Percentiles rank a stretch among this genome's conserved stretches.
phyloP scores from a whole-genome alignment of 2,888 invertebrate species.

The Sesia bembeciformis region DNA sequence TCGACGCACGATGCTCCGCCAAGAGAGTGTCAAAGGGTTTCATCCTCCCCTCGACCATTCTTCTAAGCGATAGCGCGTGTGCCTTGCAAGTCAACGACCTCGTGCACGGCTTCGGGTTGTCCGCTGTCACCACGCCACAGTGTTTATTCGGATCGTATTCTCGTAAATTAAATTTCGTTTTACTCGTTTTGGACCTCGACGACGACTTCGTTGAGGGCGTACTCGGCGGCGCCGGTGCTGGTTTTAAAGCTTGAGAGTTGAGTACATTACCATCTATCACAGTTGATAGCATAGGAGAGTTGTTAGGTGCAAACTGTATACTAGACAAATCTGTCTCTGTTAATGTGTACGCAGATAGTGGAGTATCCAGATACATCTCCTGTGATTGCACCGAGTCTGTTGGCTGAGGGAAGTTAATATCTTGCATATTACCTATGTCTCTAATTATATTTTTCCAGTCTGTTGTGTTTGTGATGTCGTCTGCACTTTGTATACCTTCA shows the following conservation, averaged over 20 bases:
- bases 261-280: slow-evolving; percentile 32
- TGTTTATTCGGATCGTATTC: slow-evolving; percentile 89
- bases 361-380: slow-evolving; percentile 47
- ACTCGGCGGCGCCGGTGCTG: slow-evolving; percentile 24
- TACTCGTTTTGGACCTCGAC: slow-evolving; percentile 45
- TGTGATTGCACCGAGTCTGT: slow-evolving; percentile 38
- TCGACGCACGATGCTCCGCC: slow-evolving; percentile 81
- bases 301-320: slow-evolving; percentile 50
- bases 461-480: slow-evolving; percentile 60
- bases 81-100: slow-evolving; percentile 84
- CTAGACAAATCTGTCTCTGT: slow-evolving; percentile 46
- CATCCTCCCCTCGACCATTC: slow-evolving; percentile 80
- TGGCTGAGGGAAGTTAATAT: slow-evolving; percentile 56
- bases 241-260: slow-evolving; percentile 31
- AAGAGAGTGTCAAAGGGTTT: slow-evolving; percentile 84
- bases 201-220: slow-evolving; percentile 36
- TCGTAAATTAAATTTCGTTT: slow-evolving; percentile 68
- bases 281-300: slow-evolving; percentile 40
- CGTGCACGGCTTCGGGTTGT: slow-evolving; percentile 83
- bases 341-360: slow-evolving; percentile 38
- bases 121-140: slow-evolving; percentile 83
- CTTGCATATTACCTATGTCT: slow-evolving; percentile 65
- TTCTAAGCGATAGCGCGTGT: slow-evolving; percentile 79
- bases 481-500: slow-evolving; percentile 66
- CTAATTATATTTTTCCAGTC: slow-evolving; percentile 70